Conservation (phyloP, 2,888 invertebrate species). For the Dermolepida albohirtum region DNA sequence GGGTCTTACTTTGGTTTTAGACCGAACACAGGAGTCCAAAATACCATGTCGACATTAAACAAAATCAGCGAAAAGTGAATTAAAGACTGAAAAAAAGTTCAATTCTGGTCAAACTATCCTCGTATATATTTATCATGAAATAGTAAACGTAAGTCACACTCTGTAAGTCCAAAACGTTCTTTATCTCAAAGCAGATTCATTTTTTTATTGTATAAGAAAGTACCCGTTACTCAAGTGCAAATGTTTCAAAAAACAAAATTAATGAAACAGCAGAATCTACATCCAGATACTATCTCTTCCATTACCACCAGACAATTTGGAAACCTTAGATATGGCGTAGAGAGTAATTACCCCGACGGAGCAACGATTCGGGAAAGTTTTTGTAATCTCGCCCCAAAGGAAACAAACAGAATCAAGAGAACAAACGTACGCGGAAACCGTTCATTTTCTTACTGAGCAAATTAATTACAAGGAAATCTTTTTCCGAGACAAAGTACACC, state of each 20-base stretch:
- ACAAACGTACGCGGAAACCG: neutral
- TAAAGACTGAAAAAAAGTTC: no score
- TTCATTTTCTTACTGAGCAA: constrained; percentile 13
- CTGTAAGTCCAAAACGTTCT: no score
- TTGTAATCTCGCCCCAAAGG: neutral
- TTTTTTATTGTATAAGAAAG: no score
- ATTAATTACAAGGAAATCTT: constrained; percentile 12
- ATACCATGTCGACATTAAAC: no score
- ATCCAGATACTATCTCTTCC: neutral
- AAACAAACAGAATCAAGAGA: constrained; percentile 15
- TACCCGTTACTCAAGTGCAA: no score
- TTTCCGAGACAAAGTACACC: neutral
- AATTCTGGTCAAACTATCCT: no score
- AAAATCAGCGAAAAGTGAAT: no score
- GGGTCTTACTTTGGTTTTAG: no score
- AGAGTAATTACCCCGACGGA: neutral
- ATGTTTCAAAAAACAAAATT: neutral
- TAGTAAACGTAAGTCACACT: no score
- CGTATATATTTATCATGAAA: no score
- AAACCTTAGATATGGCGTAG: constrained; percentile 4
- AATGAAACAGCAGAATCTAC: constrained; percentile 3
- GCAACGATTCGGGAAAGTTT: neutral
- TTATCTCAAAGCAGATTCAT: no score
- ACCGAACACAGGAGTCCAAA: no score
- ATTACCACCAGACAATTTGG: neutral